phyloP scores from a whole-genome alignment of 2,888 invertebrate species.

The Coleophora deauratella region DNA sequence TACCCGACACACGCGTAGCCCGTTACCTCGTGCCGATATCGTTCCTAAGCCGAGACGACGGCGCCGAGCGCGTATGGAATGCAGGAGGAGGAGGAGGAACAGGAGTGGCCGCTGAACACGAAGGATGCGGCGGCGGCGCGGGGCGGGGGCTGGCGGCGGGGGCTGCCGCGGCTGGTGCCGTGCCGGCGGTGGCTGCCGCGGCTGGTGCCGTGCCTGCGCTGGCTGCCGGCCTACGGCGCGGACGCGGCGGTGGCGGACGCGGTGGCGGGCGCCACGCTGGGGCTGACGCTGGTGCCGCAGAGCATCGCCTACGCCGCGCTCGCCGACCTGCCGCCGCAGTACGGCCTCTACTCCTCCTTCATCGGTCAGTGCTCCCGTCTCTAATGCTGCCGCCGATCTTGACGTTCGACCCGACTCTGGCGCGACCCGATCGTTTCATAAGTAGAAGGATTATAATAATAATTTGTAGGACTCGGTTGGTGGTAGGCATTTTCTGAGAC shows the following conservation, averaged over 20 bases:
- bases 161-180: conserved; percentile 8
- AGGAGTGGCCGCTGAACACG: too few species aligned
- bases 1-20: too few species aligned
- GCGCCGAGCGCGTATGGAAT: too few species aligned
- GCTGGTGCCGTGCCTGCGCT: conserved; percentile 52
- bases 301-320: conserved; percentile 93
- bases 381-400: too few species aligned
- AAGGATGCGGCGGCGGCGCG: conserved; percentile 11
- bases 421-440: too few species aligned
- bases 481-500: too few species aligned
- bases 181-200: conserved; percentile 18
- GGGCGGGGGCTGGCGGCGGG: conserved; percentile 22
- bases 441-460: too few species aligned
- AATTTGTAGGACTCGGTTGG: too few species aligned
- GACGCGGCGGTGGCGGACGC: conserved; percentile 83
- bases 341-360: conserved; percentile 94
- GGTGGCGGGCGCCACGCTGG: conserved; percentile 91
- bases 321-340: conserved; percentile 89
- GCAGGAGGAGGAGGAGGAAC: conserved; percentile 16
- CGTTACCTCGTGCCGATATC: too few species aligned
- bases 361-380: conserved; percentile 72
- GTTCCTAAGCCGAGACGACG: too few species aligned
- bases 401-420: too few species aligned
- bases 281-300: conserved; percentile 93
- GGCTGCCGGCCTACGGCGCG: conserved; percentile 81